phyloP scores from a whole-genome alignment of 2,113 vertebrate genomes.

The Caranx ignobilis region DNA sequence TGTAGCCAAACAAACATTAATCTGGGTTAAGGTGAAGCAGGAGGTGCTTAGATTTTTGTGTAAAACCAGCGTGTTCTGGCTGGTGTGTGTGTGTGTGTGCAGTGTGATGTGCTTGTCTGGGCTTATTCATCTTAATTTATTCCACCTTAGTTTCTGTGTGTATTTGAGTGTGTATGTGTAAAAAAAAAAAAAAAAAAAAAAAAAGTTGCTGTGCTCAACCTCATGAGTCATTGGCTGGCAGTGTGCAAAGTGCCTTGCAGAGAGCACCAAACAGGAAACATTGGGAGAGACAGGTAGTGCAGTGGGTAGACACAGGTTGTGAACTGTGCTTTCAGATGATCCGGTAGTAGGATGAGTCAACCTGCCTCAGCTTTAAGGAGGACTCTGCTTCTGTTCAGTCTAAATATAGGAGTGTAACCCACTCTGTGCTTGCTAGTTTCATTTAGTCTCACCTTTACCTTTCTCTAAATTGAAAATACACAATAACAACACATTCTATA shows the following conservation, averaged over 20 bases:
- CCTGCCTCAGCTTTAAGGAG: slow-evolving; percentile 22
- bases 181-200: neutral
- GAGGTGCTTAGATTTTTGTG: slow-evolving; percentile 23
- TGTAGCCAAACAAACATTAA: slow-evolving; percentile 52
- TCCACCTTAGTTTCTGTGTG: slow-evolving; percentile 15
- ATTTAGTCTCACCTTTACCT: slow-evolving; percentile 8
- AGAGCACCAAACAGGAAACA: slow-evolving; percentile 52
- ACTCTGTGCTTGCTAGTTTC: neutral
- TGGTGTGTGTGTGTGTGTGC: neutral
- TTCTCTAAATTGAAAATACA: neutral
- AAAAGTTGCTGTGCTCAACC: slow-evolving; percentile 20
- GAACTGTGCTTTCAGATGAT: slow-evolving; percentile 52
- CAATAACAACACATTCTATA: neutral
- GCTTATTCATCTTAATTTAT: slow-evolving; percentile 43
- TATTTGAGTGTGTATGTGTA: slow-evolving; percentile 8
- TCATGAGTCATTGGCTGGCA: slow-evolving; percentile 57
- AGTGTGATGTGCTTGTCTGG: slow-evolving; percentile 14
- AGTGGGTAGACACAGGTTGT: slow-evolving; percentile 32
- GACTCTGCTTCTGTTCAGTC: slow-evolving; percentile 29
- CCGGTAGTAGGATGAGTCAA: slow-evolving; percentile 48
- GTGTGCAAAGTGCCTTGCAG: slow-evolving; percentile 44
- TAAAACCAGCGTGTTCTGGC: neutral
- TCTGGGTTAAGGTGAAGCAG: slow-evolving; percentile 41
- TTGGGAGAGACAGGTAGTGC: slow-evolving; percentile 50
- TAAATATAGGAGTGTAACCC: slow-evolving; percentile 26